A percentile compares a stretch with the other conserved stretches of the same genome.
Evolutionary conservation across 1,140 invertebrate genomes (phyloP).

Genomic region (Callitettix versicolor): DNA sequence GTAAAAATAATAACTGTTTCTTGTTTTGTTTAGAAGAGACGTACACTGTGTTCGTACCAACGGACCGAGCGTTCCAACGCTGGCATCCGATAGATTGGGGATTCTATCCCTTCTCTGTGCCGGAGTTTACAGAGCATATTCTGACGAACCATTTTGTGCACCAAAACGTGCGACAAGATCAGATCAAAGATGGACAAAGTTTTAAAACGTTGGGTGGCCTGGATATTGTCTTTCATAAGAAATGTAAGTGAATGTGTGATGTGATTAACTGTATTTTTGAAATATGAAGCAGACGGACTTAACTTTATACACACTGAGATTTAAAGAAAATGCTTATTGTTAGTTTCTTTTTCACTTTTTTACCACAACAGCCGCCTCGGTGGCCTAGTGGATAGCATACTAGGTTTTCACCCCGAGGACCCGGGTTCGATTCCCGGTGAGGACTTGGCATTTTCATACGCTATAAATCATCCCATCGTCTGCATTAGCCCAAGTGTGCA

Average conservation of each 20-base stretch:
- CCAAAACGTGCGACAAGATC: conserved; percentile 42
- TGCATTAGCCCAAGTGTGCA: too few species aligned
- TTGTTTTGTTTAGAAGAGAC: conserved; percentile 37
- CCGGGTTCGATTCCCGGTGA: too few species aligned
- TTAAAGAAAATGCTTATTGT: too few species aligned
- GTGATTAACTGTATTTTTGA: conserved; percentile 6
- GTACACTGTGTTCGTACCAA: conserved; percentile 50
- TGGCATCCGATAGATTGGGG: conserved; percentile 60
- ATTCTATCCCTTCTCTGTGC: conserved; percentile 54
- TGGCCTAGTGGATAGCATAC: too few species aligned
- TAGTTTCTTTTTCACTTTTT: too few species aligned
- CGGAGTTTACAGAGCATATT: conserved; percentile 48
- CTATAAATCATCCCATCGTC: too few species aligned
- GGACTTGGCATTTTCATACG: too few species aligned
- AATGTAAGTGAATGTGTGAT: conserved; percentile 35
- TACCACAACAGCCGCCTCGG: too few species aligned
- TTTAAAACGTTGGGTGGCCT: conserved; percentile 43
- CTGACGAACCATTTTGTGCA: conserved; percentile 49
- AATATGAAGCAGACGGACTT: too few species aligned
- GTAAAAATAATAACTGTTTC: too few species aligned
- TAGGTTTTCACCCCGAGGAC: too few species aligned
- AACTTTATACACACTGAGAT: too few species aligned
- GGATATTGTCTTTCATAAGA: conserved; percentile 41
- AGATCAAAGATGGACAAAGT: conserved; percentile 39
- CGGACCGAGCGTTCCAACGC: conserved; percentile 49